Percentiles rank a stretch among this genome's conserved stretches.
These are phyloP conservation scores for Macrobrachium nipponense DNA, from an alignment of 1,140 invertebrate species.

Conservation along the genomic window DNA sequence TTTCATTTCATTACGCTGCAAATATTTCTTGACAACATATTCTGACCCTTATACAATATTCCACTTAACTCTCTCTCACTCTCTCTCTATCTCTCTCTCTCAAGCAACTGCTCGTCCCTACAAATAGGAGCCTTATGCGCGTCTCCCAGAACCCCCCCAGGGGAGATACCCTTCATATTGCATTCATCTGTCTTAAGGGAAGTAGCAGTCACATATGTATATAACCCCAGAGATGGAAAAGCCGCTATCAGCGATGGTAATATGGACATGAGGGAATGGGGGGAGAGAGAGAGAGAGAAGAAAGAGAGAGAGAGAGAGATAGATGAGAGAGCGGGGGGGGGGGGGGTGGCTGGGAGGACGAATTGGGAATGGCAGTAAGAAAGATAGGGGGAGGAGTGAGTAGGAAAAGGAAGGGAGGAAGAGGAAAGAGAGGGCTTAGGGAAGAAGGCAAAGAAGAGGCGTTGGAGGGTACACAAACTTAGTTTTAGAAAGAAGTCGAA, in stretches of 20 bases:
- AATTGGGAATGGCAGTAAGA: no score
- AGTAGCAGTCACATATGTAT: conserved; percentile 46
- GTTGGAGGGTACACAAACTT: no score
- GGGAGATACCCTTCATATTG: conserved; percentile 22
- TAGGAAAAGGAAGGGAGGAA: background rate
- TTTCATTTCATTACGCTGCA: no score
- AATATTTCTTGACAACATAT: no score
- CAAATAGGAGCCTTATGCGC: conserved; percentile 8
- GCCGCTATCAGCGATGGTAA: conserved; percentile 13
- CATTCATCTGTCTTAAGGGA: conserved; percentile 43
- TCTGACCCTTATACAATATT: no score
- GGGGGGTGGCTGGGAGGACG: background rate
- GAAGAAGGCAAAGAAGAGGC: background rate
- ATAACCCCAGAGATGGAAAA: conserved; percentile 24
- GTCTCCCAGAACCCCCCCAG: background rate
- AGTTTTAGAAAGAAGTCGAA: background rate
- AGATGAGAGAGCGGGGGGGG: background rate
- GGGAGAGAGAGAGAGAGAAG: background rate
- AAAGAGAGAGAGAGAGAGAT: background rate
- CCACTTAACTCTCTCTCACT: no score
- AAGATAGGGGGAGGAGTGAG: background rate
- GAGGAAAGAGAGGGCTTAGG: background rate
- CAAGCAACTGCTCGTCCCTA: no score
- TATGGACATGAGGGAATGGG: background rate
- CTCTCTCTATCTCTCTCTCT: no score